phyloP scores from a whole-genome alignment of 1,140 invertebrate genomes.

The Aphidius ervi region DNA sequence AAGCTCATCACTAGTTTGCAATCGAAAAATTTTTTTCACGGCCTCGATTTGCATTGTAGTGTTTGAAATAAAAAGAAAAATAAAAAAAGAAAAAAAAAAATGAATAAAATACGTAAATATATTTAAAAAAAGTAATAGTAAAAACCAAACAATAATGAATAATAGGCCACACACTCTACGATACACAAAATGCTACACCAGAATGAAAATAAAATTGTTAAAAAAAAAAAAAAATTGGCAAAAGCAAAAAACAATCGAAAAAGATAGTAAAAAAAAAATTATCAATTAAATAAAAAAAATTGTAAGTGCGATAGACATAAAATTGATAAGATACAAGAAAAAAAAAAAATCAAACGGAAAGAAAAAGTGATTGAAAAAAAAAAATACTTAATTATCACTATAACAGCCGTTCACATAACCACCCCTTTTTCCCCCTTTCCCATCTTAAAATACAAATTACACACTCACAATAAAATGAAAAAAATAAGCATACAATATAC shows the following conservation, averaged over 20 bases:
- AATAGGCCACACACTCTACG: constrained; percentile 22
- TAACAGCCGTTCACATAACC: constrained; percentile 26
- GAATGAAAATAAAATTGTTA: constrained; percentile 3
- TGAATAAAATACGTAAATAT: background rate
- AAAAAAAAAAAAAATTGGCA: constrained; percentile 1
- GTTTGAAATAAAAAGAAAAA: constrained; percentile 30
- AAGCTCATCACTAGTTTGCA: no score
- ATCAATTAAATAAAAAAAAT: constrained; percentile 5
- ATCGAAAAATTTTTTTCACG: constrained; percentile 6
- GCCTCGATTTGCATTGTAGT: constrained; percentile 43
- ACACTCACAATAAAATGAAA: constrained; percentile 26
- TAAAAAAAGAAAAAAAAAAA: constrained; percentile 19
- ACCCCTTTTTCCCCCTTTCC: constrained; percentile 9
- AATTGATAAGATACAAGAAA: constrained; percentile 23
- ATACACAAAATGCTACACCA: constrained; percentile 34
- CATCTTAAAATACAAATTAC: constrained; percentile 23
- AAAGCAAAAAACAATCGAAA: background rate
- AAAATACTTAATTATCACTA: constrained; percentile 44
- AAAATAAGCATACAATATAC: constrained; percentile 24
- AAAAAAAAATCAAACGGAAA: constrained; percentile 25
- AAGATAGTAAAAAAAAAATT: background rate
- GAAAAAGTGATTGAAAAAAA: constrained; percentile 33
- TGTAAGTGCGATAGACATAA: constrained; percentile 34
- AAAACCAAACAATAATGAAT: background rate
- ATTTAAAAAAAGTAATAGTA: background rate